Evolutionary conservation across 92 coral and sea anemone species (phyloP).

Genomic region (Hydrozoanthus gracilis): DNA sequence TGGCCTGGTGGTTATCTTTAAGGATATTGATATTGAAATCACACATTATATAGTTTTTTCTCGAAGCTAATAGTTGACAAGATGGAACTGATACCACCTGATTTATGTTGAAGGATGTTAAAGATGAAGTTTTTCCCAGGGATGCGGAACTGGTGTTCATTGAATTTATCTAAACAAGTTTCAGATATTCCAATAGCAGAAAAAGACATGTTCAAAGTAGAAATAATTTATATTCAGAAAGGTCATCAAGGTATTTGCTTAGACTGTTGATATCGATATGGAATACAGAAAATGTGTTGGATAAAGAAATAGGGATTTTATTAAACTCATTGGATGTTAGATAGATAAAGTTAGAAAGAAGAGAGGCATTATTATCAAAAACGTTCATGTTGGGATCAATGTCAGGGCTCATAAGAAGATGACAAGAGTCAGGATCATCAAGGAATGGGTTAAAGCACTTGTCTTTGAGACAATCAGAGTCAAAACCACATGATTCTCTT

Average conservation of each 20-base stretch:
- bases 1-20: slow-evolving; percentile 2
- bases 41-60: slow-evolving; percentile 40
- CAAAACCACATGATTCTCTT: slow-evolving; percentile 24
- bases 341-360: slow-evolving; percentile 19
- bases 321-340: slow-evolving; percentile 14
- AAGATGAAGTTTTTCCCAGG: slow-evolving; percentile 43
- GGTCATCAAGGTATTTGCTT: slow-evolving; percentile 29
- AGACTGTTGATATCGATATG: slow-evolving; percentile 28
- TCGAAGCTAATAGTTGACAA: slow-evolving; percentile 33
- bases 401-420: slow-evolving; percentile 40
- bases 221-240: slow-evolving; percentile 39
- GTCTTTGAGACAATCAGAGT: slow-evolving; percentile 30
- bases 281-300: slow-evolving; percentile 1
- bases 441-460: slow-evolving; percentile 32
- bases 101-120: slow-evolving; percentile 43
- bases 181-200: slow-evolving; percentile 46
- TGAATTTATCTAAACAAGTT: slow-evolving; percentile 47
- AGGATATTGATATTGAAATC: slow-evolving; percentile 31
- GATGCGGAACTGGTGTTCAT: slow-evolving; percentile 23
- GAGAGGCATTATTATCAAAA: background rate
- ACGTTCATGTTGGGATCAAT: slow-evolving; percentile 33
- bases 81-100: slow-evolving; percentile 32
- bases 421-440: slow-evolving; percentile 37
- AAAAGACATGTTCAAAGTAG: slow-evolving; percentile 14
- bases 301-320: background rate